Evolutionary conservation across 2,113 vertebrate species (phyloP).

Genomic region (Nibea coibor): DNA sequence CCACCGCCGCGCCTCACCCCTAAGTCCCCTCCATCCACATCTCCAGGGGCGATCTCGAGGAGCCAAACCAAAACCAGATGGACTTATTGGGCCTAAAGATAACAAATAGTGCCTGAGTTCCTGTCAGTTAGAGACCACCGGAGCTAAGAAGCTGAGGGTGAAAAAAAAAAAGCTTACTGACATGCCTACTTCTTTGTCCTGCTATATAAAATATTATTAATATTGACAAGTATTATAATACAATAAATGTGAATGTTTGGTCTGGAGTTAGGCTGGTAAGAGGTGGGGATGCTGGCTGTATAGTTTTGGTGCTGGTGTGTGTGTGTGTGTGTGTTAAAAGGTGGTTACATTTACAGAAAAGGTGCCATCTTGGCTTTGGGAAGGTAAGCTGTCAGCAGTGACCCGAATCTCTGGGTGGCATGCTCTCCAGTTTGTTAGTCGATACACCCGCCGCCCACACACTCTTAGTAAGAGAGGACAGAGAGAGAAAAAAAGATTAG

Average conservation of each 20-base stretch:
- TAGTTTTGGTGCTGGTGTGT: constrained; percentile 11
- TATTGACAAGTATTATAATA: constrained; percentile 37
- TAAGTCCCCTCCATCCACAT: constrained; percentile 87
- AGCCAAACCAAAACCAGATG: constrained; percentile 99
- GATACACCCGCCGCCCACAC: constrained; percentile 74
- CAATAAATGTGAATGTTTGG: constrained; percentile 9
- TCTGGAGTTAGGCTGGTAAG: not conserved
- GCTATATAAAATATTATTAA: constrained; percentile 42
- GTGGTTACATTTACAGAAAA: constrained; percentile 36
- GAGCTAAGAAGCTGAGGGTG: constrained; percentile 77
- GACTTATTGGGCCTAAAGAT: constrained; percentile 94
- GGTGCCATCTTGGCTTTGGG: constrained; percentile 61
- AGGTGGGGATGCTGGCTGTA: not conserved
- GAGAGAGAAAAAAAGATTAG: constrained; percentile 33
- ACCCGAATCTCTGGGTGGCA: constrained; percentile 66
- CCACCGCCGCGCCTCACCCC: constrained; percentile 61
- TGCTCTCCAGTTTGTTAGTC: constrained; percentile 59
- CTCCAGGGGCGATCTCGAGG: constrained; percentile 90
- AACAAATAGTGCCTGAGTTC: constrained; percentile 93
- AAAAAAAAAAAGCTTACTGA: constrained; percentile 57
- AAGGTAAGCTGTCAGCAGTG: constrained; percentile 60
- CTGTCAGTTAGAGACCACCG: constrained; percentile 91
- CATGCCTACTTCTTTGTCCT: constrained; percentile 55
- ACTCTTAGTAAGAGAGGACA: constrained; percentile 29
- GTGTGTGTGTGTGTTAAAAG: constrained; percentile 4